Conservation (phyloP, 2,888 invertebrate species). For the Xestoiulus laeticollis region DNA sequence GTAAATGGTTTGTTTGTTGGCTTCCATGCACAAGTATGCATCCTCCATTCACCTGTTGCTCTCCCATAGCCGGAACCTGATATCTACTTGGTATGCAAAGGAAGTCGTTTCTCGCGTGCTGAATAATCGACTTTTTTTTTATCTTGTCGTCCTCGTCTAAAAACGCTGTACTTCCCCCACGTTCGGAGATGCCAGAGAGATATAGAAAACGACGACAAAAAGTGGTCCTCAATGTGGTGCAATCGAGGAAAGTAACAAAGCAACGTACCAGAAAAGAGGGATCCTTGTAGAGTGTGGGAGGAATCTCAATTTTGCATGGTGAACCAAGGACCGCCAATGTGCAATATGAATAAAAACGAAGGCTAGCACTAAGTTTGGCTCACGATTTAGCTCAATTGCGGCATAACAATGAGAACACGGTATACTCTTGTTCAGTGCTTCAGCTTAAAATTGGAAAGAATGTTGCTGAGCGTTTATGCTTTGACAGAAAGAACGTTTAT, state of each 20-base stretch:
- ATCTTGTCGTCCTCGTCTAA: conserved; percentile 31
- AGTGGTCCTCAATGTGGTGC: conserved; percentile 28
- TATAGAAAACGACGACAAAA: background rate
- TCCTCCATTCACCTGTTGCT: conserved; percentile 27
- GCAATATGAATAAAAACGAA: background rate
- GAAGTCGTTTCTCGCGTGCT: conserved; percentile 25
- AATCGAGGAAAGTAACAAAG: background rate
- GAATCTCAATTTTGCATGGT: background rate
- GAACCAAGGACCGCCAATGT: background rate
- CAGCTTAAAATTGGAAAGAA: too few species aligned
- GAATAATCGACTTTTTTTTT: conserved; percentile 31
- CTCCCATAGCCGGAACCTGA: background rate
- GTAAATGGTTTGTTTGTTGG: conserved; percentile 5
- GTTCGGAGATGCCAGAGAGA: conserved; percentile 17
- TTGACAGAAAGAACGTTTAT: too few species aligned
- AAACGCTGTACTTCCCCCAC: conserved; percentile 33
- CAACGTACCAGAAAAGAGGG: background rate
- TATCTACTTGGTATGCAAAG: conserved; percentile 9
- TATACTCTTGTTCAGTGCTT: too few species aligned
- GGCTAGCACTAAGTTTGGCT: background rate
- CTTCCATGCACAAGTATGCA: background rate
- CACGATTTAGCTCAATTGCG: background rate
- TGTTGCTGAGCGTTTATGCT: too few species aligned
- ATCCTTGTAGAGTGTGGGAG: background rate
- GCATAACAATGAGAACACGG: too few species aligned